Base-by-base conservation (phyloP, 2,888 invertebrate genomes). In the Polydrusus tereticollis region DNA sequence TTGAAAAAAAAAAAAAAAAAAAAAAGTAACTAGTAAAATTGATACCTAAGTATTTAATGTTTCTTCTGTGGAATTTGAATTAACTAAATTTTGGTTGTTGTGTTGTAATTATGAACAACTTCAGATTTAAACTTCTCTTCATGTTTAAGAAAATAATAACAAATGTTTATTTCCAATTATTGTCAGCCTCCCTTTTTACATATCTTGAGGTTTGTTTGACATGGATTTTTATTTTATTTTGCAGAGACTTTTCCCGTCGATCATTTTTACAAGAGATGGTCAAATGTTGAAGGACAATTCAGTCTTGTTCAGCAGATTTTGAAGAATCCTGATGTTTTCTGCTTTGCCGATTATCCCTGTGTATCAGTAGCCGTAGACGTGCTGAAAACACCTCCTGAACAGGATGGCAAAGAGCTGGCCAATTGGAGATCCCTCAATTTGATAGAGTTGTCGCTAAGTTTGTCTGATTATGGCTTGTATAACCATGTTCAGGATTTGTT, bases 371-470 rank as follows among this genome's bases (percentile, higher is more conserved):
- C 93, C 1, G 92, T 95, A 50, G 97, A 98, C 80, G 90, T 95
- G 76, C 86, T 99, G 41, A 99, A 99, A 87, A 93, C 96, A 10
- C 93, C 95, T 5, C 98, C 98, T 0, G 99, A 99, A 87, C 93
- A 93, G 21, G 97, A 98, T 79, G 96, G 96, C 84, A 95, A 97
- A 84, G 98, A 98, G 83, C 90, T 97, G 52, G 91, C 93, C 50
- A 94, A 94, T 18, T 99, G 98, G 98, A 92, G 96, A 77, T 97
- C 96, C 1, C 85, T 98, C 71, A 96, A 97, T 83, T 88, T 99
- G 71, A 91, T 98, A 0, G 98, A 99, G 83, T 88, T 95, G 26
- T 86, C 99, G 59, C 86, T 99, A 70, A 91, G 91, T 80, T 90
- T 98, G 77, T 94, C 96, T 1, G 98, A 98, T 78, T 90, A 93